Base-by-base conservation (phyloP, 2,888 invertebrate species). In the Trichogramma dendrolimi region DNA sequence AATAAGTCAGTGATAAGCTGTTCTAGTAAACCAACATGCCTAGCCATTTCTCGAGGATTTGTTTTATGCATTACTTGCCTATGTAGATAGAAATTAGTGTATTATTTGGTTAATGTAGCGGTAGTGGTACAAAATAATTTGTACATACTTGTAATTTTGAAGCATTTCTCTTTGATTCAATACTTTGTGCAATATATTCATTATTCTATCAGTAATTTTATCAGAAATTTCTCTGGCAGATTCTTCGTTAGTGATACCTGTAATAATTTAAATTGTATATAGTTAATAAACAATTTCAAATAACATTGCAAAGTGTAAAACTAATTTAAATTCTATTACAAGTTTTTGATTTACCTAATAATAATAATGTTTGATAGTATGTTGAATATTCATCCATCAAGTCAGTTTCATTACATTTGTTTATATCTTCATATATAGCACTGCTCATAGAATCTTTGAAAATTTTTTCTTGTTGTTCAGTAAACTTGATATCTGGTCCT, bases 1-100 rank as follows among this genome's bases (percentile, higher is more conserved):
- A 87, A 81, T 53, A 88, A 73, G 68, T 86, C 85, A 5, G 82
- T 82, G 0, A 85, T 75, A 54, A 89, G 69, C 71, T 86, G 86
- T 71, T 85, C 84, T 2, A 88, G 70, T 4, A 89, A 71, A 1
- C 84, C 82, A 2, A 79, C 74, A 67, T 82, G 83, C 67, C 82
- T 82, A 57, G 82, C 81, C 4, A 83, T 82, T 4, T 80, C 77
- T 44, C 82, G 82, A 1, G 79, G 75, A 65, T 81, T 83, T 50
- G 81, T 77, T 1, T 81, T 81, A 50, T 80, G 80, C 54, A 85
- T 75, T 1, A 84, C 80, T 0, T 82, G 82, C 53, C 81, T 82
- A 64, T 43, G 42, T 10, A 8, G 3, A 11, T 27, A 42, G 27
- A 27, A 62, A 60, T 49, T 8, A 52, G 5, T 39, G 4, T 40